Evolutionary conservation across 2,797 vertebrate species (phyloP).

Genomic region (Neosalanx taihuensis): DNA sequence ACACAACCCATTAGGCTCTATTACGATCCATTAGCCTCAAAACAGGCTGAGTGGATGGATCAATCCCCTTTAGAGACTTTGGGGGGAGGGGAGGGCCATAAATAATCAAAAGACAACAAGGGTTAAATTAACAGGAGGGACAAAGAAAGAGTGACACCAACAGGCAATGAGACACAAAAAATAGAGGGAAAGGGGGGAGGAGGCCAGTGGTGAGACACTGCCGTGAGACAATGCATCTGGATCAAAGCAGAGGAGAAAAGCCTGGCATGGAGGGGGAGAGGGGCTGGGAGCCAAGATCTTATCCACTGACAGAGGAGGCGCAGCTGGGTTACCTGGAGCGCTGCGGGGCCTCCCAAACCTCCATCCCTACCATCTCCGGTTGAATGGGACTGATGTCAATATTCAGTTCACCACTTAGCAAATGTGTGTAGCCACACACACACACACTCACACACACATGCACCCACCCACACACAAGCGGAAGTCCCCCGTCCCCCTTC

Average conservation of each 20-base stretch:
- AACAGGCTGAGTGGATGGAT: conserved; percentile 62
- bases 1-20: conserved; percentile 68
- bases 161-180: conserved; percentile 37
- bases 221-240: not conserved
- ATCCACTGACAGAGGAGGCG: not conserved
- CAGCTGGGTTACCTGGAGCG: not conserved
- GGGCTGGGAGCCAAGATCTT: not conserved
- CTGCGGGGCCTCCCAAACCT: not conserved
- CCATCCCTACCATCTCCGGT: conserved; percentile 34
- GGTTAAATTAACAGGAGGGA: conserved; percentile 34
- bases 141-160: conserved; percentile 54
- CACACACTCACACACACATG: not conserved
- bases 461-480: not conserved
- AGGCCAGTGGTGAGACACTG: not conserved
- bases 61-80: conserved; percentile 53
- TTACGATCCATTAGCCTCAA: conserved; percentile 65
- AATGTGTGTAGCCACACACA: not conserved
- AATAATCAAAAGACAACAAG: not conserved
- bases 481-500: not conserved
- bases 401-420: conserved; percentile 20
- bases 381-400: conserved; percentile 39
- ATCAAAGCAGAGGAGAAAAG: not conserved
- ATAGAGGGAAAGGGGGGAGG: not conserved
- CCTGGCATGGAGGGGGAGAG: not conserved
- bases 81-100: not conserved